These are phyloP conservation scores for Arrhamphus sclerolepis DNA, from an alignment of 2,797 vertebrate species.

Conservation along the genomic window DNA sequence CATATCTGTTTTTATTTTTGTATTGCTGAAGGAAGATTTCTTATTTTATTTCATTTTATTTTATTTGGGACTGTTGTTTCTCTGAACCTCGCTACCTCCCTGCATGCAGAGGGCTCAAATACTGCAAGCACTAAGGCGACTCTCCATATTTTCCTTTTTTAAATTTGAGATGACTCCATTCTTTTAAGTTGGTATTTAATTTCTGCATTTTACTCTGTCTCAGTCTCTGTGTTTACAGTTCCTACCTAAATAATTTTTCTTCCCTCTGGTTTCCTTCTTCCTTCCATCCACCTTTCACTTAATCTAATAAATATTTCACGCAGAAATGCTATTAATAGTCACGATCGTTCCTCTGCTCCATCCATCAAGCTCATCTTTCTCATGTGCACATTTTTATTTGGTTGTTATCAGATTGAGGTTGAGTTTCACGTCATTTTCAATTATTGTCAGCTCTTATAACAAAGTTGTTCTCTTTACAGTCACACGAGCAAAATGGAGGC, in stretches of 20 bases:
- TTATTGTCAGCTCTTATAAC: slow-evolving; percentile 15
- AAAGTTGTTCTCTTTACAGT: background rate
- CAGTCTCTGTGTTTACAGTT: slow-evolving; percentile 4
- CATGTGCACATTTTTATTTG: slow-evolving; percentile 28
- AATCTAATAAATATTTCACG: slow-evolving; percentile 67
- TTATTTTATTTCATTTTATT: slow-evolving; percentile 1
- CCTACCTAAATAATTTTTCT: background rate
- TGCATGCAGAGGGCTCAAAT: slow-evolving; percentile 38
- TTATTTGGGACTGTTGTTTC: background rate
- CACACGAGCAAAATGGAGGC: background rate
- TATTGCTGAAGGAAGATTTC: background rate
- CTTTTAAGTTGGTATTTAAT: background rate
- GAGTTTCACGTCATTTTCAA: slow-evolving; percentile 36
- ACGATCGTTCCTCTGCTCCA: slow-evolving; percentile 20
- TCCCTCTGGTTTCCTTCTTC: background rate
- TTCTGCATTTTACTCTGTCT: slow-evolving; percentile 9
- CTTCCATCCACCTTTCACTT: slow-evolving; percentile 38
- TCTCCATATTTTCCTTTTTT: slow-evolving; percentile 12
- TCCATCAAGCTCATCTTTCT: slow-evolving; percentile 44
- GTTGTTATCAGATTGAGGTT: slow-evolving; percentile 31
- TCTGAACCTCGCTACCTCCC: slow-evolving; percentile 1
- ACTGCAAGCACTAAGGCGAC: slow-evolving; percentile 48
- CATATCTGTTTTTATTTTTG: slow-evolving; percentile 8
- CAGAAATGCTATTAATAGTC: slow-evolving; percentile 59
- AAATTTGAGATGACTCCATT: slow-evolving; percentile 4